phyloP scores from a whole-genome alignment of 2,797 vertebrate species.

The Platalea minor region DNA sequence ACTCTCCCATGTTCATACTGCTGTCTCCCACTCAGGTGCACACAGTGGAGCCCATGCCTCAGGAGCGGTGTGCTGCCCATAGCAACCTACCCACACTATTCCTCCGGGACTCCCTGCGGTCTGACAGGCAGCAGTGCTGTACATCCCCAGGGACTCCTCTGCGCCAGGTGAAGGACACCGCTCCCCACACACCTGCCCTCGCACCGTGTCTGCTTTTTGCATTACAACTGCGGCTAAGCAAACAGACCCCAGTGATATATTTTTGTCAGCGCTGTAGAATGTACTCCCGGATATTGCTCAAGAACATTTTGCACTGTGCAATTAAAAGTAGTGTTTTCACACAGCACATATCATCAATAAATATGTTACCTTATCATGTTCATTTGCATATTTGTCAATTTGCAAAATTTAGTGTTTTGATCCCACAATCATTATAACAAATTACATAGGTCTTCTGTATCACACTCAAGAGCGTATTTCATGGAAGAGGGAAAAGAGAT shows the following conservation, averaged over 20 bases:
- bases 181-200: background rate
- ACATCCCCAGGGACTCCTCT: background rate
- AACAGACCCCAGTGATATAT: background rate
- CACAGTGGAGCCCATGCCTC: background rate
- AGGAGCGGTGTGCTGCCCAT: background rate
- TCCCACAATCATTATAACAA: background rate
- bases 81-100: background rate
- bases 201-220: background rate
- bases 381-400: background rate
- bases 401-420: background rate
- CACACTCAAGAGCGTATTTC: background rate
- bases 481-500: background rate
- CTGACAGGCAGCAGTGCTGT: background rate
- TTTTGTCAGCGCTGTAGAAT: rapidly evolving
- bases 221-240: background rate
- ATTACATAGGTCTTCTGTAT: background rate
- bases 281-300: background rate
- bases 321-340: background rate
- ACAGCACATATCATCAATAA: background rate
- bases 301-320: background rate
- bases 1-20: background rate
- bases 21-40: background rate
- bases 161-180: background rate
- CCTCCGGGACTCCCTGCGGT: background rate
- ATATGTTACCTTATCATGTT: background rate